These are phyloP conservation scores for Gonatopus flavifemur DNA, from an alignment of 1,140 invertebrate genomes.

Conservation along the genomic window DNA sequence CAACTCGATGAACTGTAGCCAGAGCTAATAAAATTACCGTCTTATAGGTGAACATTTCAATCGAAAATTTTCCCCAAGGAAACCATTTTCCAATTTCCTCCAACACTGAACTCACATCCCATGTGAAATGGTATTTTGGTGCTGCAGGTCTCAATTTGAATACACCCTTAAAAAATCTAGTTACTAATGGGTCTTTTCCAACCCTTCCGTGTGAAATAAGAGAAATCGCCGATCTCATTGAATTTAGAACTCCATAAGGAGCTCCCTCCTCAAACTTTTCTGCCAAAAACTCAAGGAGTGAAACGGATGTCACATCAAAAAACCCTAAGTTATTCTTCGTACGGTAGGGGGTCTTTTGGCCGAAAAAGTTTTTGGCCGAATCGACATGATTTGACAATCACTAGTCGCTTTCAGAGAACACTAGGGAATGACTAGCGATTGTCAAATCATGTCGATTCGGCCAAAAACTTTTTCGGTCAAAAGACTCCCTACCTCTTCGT, in stretches of 20 bases:
- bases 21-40: conserved; percentile 20
- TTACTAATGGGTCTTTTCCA: conserved; percentile 16
- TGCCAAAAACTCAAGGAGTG: conserved; percentile 16
- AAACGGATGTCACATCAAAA: conserved; percentile 1
- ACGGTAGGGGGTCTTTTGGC: too few relatives aligned
- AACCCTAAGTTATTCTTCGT: too few relatives aligned
- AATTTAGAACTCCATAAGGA: conserved; percentile 27
- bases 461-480: too few relatives aligned
- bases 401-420: too few relatives aligned
- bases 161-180: conserved; percentile 23
- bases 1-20: conserved; percentile 21
- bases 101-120: conserved; percentile 21
- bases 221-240: conserved; percentile 20
- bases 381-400: too few relatives aligned
- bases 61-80: conserved; percentile 1
- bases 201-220: conserved; percentile 10
- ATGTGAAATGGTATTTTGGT: conserved; percentile 23
- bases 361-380: too few relatives aligned
- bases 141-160: conserved; percentile 20
- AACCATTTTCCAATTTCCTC: conserved; percentile 10
- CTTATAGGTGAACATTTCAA: conserved; percentile 25
- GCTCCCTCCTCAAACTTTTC: conserved; percentile 17
- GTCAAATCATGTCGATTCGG: background rate
- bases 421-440: too few relatives aligned
- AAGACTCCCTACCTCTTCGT: background rate